Base-by-base conservation (phyloP, 2,888 invertebrate genomes). In the Platycheirus rosarum region DNA sequence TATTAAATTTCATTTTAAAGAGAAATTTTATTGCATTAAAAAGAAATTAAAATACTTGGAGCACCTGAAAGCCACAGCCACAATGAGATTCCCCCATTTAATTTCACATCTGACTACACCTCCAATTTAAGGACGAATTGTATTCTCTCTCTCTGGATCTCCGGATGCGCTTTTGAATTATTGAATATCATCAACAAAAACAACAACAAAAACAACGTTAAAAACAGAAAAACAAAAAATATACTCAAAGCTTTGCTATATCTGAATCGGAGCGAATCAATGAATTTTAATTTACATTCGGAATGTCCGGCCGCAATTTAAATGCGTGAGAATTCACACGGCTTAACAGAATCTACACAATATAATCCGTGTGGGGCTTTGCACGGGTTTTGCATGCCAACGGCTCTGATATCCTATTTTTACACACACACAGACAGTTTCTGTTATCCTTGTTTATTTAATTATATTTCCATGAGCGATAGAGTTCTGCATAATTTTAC, bases 311-410 rank as follows among this genome's bases (percentile, higher is more conserved):
- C 51, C 69, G 46, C 69, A 65, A 70, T 69, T 70, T 75, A 60
- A 80, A 75, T 80, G 65, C 79, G 69, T 63, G 69, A 65, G 60
- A 70, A 79, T 80, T 80, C 69, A 53, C 55, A 48, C 75, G 70
- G 79, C 63, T 80, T 80, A 80, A 69, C 69, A 74, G 51, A 65
- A 65, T 40, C 62, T 32, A 20, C 37, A 57, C 20, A 23, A 40
- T 40, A 51, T 80, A 69, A 80, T 75, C 75, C 51, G 42, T 32
- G 66, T 37, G 49, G 63, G 48, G 42, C 35, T 66, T 69, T 18
- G 18, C 35, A 44, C 60, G 29, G 69, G 55, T 16, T 75, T 40
- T 75, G 55, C 57, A 37, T 69, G 14, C 68, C 60, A 63, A 40
- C 48, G 49, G 42, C 26, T 46, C 32, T 57, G 63, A 48, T 63